These are phyloP conservation scores for Latrodectus geometricus DNA, from an alignment of 1,140 invertebrate species.

Conservation along the genomic window DNA sequence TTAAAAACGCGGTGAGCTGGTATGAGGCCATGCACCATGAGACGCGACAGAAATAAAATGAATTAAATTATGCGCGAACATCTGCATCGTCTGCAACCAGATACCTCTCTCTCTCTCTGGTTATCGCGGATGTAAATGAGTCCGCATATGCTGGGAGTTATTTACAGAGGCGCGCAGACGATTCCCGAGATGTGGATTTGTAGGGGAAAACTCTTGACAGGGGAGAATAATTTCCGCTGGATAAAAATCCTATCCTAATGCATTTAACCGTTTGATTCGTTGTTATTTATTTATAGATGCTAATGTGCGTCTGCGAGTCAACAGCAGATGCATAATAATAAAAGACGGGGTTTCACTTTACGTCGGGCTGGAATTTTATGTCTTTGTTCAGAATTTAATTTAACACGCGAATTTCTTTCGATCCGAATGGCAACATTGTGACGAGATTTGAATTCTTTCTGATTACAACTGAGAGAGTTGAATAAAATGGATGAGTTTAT, in stretches of 20 bases:
- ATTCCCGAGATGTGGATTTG: not conserved
- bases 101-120: slow-evolving; percentile 1
- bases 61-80: slow-evolving; percentile 45
- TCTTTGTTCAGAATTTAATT: too few species aligned
- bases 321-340: not conserved
- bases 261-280: not conserved
- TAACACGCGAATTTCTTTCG: too few species aligned
- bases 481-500: too few species aligned
- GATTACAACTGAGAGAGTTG: too few species aligned
- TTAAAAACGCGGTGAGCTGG: not conserved
- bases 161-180: slow-evolving; percentile 8
- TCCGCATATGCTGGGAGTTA: slow-evolving; percentile 10
- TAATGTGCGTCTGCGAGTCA: not conserved
- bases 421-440: too few species aligned
- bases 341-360: not conserved
- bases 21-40: slow-evolving; percentile 1
- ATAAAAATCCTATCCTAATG: slow-evolving; percentile 9
- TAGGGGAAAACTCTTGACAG: not conserved
- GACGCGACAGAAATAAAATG: slow-evolving; percentile 38
- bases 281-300: slow-evolving; percentile 28
- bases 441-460: too few species aligned
- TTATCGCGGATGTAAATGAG: slow-evolving; percentile 33
- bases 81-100: slow-evolving; percentile 44
- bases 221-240: not conserved
- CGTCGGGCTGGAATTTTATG: too few species aligned